These are phyloP conservation scores for Amphimedon queenslandica DNA, from an alignment of 37 sponge, comb jelly and placozoan species.

Conservation along the genomic window DNA sequence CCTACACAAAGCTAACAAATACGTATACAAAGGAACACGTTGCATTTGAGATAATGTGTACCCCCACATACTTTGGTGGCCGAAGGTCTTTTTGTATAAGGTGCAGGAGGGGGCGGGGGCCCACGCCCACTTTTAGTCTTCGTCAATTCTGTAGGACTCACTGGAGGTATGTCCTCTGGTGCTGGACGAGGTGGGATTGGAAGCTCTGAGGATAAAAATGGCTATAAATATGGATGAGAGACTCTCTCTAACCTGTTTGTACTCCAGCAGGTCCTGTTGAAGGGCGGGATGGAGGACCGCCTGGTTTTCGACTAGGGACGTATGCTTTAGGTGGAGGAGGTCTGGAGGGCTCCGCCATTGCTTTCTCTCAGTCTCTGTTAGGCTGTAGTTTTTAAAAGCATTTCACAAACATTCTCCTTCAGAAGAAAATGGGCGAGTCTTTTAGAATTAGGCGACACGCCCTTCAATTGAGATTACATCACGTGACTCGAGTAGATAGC, in stretches of 20 bases:
- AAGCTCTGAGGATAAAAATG: neutral
- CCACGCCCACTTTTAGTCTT: slow-evolving; percentile 9
- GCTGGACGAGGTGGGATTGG: neutral
- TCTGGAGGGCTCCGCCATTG: slow-evolving; percentile 19
- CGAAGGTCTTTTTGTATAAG: neutral
- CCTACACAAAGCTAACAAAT: too few relatives aligned
- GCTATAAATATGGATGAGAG: too few relatives aligned
- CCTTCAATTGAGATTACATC: too few relatives aligned
- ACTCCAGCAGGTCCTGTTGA: slow-evolving; percentile 38
- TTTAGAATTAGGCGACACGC: too few relatives aligned
- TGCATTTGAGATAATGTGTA: neutral
- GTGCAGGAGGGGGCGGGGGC: slow-evolving; percentile 17
- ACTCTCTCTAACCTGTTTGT: too few relatives aligned
- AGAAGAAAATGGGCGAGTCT: too few relatives aligned
- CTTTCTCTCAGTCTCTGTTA: too few relatives aligned
- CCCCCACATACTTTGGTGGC: neutral
- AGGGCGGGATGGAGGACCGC: slow-evolving; percentile 16
- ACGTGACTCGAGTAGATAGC: too few relatives aligned
- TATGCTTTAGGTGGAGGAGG: slow-evolving; percentile 71
- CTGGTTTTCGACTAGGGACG: slow-evolving; percentile 27
- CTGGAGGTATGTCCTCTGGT: neutral
- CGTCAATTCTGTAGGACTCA: slow-evolving; percentile 8
- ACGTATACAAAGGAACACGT: neutral
- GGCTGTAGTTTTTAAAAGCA: too few relatives aligned
- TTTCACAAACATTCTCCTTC: too few relatives aligned